These are phyloP conservation scores for Furcula furcula DNA, from an alignment of 2,888 invertebrate genomes.

Conservation along the genomic window DNA sequence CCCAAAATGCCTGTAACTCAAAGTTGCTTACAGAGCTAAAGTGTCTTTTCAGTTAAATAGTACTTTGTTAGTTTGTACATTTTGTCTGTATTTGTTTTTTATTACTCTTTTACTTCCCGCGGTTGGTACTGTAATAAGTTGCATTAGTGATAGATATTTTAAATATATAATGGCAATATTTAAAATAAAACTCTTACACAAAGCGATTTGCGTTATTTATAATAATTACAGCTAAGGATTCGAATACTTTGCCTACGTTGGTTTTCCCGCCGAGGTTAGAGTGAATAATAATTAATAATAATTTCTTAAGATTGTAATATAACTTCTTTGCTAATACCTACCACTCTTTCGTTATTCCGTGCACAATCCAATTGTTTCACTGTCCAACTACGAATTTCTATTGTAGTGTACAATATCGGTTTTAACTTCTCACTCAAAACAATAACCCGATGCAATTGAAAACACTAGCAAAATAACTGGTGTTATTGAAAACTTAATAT, in stretches of 20 bases:
- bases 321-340: too few relatives aligned
- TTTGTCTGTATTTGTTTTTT: background rate
- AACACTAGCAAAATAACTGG: slow-evolving; percentile 7
- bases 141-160: too few relatives aligned
- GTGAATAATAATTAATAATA: too few relatives aligned
- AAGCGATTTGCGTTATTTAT: too few relatives aligned
- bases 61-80: background rate
- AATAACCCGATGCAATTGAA: slow-evolving; percentile 1
- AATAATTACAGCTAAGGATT: too few relatives aligned
- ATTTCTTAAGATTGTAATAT: too few relatives aligned
- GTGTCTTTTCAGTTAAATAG: background rate
- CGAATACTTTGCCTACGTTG: too few relatives aligned
- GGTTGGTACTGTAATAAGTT: background rate
- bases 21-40: background rate
- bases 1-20: background rate
- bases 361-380: too few relatives aligned
- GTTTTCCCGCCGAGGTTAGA: too few relatives aligned
- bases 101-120: background rate
- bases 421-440: background rate
- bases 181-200: too few relatives aligned
- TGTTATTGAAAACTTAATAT: slow-evolving; percentile 48
- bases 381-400: background rate
- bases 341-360: too few relatives aligned
- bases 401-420: background rate
- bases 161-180: too few relatives aligned